phyloP scores from a whole-genome alignment of 1,140 invertebrate species.

The Leptopilina clavipes region DNA sequence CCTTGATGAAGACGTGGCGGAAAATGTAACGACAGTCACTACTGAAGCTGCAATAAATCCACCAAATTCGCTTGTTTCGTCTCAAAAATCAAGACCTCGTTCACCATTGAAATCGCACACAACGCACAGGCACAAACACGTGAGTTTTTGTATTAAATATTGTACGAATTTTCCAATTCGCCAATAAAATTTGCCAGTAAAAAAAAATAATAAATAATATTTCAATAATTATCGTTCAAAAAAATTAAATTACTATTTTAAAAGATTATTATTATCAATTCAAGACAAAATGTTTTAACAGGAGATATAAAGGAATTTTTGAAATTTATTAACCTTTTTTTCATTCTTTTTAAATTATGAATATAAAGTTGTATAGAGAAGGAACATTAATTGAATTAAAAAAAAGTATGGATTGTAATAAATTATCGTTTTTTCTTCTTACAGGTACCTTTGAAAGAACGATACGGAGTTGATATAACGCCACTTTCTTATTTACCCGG shows the following conservation, averaged over 20 bases:
- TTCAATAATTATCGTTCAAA: no score
- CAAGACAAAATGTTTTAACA: no score
- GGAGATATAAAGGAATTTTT: no score
- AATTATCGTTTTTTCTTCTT: constrained; percentile 47
- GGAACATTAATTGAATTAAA: no score
- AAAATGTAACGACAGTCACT: constrained; percentile 46
- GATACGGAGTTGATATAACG: constrained; percentile 89
- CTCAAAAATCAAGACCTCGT: constrained; percentile 61
- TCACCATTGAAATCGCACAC: constrained; percentile 65
- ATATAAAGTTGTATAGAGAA: no score
- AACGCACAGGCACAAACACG: constrained; percentile 66
- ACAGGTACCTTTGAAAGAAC: constrained; percentile 79
- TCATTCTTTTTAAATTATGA: background rate
- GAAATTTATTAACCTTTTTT: constrained; percentile 16
- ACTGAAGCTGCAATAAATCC: constrained; percentile 30
- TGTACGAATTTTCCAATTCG: constrained; percentile 18
- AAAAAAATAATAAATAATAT: no score
- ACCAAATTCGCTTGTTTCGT: constrained; percentile 40
- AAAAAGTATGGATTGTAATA: no score
- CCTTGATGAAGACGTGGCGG: constrained; percentile 80
- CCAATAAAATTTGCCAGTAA: no score
- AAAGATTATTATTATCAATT: no score
- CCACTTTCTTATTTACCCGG: constrained; percentile 89
- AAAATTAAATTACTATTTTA: no score
- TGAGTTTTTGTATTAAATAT: constrained; percentile 51